phyloP scores from a whole-genome alignment of 2,888 invertebrate species.

The Eugnorisma glareosa region DNA sequence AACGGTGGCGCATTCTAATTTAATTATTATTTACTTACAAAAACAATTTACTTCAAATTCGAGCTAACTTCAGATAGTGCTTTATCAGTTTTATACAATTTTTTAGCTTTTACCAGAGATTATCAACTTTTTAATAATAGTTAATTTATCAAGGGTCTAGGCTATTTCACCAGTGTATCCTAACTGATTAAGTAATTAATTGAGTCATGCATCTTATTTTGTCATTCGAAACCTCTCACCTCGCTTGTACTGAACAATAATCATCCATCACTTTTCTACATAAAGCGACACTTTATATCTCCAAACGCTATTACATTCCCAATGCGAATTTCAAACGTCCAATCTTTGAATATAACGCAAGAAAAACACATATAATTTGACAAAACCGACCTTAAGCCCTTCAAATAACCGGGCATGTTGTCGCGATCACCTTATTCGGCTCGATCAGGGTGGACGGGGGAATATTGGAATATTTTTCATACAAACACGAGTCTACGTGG shows the following conservation, averaged over 20 bases:
- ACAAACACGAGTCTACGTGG: slow-evolving; percentile 90
- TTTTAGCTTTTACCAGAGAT: neutral
- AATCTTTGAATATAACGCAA: slow-evolving; percentile 51
- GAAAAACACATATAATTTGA: slow-evolving; percentile 64
- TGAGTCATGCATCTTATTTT: too few relatives aligned
- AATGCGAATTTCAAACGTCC: slow-evolving; percentile 55
- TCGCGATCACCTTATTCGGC: slow-evolving; percentile 82
- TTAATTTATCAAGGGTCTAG: neutral
- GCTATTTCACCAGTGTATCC: neutral
- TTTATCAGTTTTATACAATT: neutral
- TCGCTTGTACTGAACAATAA: neutral
- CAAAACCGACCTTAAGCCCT: slow-evolving; percentile 67
- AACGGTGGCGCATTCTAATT: neutral
- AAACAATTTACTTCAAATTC: neutral
- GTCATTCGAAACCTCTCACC: neutral
- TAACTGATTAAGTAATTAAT: neutral
- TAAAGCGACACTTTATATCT: neutral
- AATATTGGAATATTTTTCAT: slow-evolving; percentile 91
- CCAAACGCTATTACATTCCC: slow-evolving; percentile 25
- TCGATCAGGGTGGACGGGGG: slow-evolving; percentile 66
- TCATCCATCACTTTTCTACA: neutral
- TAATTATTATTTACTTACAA: accelerated
- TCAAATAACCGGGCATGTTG: slow-evolving; percentile 78
- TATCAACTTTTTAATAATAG: neutral
- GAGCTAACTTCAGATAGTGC: neutral